phyloP scores from a whole-genome alignment of 2,113 vertebrate species.

The Psammodynastes pulverulentus region DNA sequence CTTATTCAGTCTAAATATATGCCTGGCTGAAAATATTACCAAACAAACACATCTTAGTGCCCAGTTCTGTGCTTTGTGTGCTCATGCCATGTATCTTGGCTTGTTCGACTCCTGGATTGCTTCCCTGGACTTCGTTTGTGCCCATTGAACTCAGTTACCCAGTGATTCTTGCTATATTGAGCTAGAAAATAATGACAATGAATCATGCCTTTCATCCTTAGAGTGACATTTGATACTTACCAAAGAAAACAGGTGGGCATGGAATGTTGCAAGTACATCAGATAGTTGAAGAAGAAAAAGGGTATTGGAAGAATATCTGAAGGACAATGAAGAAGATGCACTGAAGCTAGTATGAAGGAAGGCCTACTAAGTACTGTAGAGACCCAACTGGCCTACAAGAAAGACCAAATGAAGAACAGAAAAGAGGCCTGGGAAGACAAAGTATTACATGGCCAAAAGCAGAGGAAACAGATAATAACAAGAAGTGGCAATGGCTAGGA shows the following conservation, averaged over 20 bases:
- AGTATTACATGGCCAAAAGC: background rate
- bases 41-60: too few species aligned
- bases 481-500: background rate
- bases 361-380: background rate
- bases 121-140: too few species aligned
- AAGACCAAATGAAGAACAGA: background rate
- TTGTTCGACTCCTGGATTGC: too few species aligned
- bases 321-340: background rate
- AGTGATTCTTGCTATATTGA: too few species aligned
- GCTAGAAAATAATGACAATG: background rate
- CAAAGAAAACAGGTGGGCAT: background rate
- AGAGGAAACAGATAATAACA: background rate
- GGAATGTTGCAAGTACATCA: background rate
- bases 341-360: background rate
- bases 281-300: background rate
- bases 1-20: background rate
- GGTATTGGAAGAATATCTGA: background rate
- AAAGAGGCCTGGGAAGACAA: background rate
- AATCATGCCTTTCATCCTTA: background rate
- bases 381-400: background rate
- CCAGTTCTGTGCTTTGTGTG: too few species aligned
- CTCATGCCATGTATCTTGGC: too few species aligned
- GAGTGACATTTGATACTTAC: background rate
- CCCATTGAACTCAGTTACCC: too few species aligned
- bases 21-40: background rate